A percentile compares a stretch with the other conserved stretches of the same genome.
These are phyloP conservation scores for Drosophila kanapiae DNA, from an alignment of 1,140 invertebrate genomes.

Conservation along the genomic window DNA sequence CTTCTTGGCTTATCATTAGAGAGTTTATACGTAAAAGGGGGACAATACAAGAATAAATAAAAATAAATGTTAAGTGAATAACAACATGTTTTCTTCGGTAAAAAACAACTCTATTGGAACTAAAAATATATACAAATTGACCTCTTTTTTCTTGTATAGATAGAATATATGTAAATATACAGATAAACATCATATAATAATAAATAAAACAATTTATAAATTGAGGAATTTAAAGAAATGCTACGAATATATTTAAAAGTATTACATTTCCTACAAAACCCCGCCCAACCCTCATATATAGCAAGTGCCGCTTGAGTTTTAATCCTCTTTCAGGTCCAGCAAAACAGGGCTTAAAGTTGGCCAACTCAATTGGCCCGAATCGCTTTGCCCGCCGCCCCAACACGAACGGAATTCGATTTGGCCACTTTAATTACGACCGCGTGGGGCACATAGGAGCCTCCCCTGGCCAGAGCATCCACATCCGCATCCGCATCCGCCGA, in stretches of 20 bases:
- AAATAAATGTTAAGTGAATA: not conserved
- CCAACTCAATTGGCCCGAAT: slow-evolving; percentile 27
- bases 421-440: slow-evolving; percentile 57
- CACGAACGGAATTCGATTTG: slow-evolving; percentile 41
- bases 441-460: slow-evolving; percentile 51
- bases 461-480: slow-evolving; percentile 9
- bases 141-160: not conserved
- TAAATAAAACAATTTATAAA: not conserved
- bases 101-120: not conserved
- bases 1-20: not conserved
- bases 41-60: not conserved
- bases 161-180: no score
- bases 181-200: no score
- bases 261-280: no score
- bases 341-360: slow-evolving; percentile 35
- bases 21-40: no score
- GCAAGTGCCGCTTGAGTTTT: slow-evolving; percentile 25
- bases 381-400: slow-evolving; percentile 26
- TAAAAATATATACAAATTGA: not conserved
- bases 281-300: no score
- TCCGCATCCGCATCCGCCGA: slow-evolving; percentile 26
- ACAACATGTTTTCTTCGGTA: not conserved
- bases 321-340: slow-evolving; percentile 27
- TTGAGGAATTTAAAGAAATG: not conserved
- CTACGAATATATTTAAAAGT: not conserved